Base-by-base conservation (phyloP, 2,888 invertebrate genomes). In the Rhabditoides inermis region DNA sequence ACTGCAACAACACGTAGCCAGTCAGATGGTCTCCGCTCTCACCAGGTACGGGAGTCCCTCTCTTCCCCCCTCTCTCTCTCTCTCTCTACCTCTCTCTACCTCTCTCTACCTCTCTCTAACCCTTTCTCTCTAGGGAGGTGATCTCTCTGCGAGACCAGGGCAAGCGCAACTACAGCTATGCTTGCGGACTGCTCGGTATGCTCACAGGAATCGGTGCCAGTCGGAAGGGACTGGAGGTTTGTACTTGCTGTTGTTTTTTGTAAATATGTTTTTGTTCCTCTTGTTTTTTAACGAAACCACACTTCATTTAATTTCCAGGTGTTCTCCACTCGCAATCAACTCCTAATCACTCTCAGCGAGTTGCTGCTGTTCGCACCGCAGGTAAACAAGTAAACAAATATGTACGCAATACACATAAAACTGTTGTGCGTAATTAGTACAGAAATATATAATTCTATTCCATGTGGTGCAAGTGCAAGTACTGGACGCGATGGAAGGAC, bases 141-240 rank as follows among this genome's bases (percentile, higher is more conserved):
- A 59, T 63, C 10, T 53, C 62, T 2, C 60, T 73, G 7, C 65
- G 72, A 30, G 61, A 63, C 20, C 63, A 63, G n/a, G 47, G 58
- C 7, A 73, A 73, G 46, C 55, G 66, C 15, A 76, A 75, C 55
- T 75, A 72, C 53, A 71, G 73, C 2, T 76, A 76, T 52, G 65
- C 68, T 5, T 72, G 68, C 49, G 76, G 73, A 1, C 53, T 76
- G 39, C 60, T 76, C 60, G 61, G 60, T 6, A 63, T 76, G 60
- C 49, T 76, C 10, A 61, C 63, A 12, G 56, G 69, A 26, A 69
- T 74, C 22, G 64, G 72, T 51, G 63, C 58, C 23, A 62, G 88
- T 88, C 0, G 82, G 26, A 84, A 85, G 61, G 92, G 91, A 77
- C 81, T 91, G 42, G 84, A 85, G 66, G 55, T 58, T 36, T 51